These are phyloP conservation scores for Heliconius ismenius DNA, from an alignment of 2,888 invertebrate genomes.

Conservation along the genomic window DNA sequence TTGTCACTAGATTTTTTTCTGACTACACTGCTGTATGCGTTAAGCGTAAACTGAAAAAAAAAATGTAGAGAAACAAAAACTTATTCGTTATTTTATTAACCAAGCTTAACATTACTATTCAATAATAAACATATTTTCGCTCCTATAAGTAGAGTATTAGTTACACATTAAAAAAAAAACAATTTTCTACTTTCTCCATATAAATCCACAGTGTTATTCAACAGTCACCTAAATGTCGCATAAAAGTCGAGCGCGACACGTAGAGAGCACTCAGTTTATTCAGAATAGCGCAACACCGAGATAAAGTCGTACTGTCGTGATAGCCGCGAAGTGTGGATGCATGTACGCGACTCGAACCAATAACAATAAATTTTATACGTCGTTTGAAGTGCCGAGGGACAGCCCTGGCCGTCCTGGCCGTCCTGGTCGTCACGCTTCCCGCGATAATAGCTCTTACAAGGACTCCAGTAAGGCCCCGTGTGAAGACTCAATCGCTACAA, in stretches of 20 bases:
- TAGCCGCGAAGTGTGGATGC: conserved; percentile 81
- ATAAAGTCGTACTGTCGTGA: conserved; percentile 79
- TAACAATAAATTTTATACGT: conserved; percentile 80
- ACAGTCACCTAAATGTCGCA: conserved; percentile 47
- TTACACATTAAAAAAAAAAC: background rate
- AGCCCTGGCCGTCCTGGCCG: conserved; percentile 42
- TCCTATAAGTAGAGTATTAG: background rate
- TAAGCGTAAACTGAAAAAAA: too few relatives aligned
- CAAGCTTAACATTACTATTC: too few relatives aligned
- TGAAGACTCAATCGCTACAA: conserved; percentile 39
- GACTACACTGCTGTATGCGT: background rate
- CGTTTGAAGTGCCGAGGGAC: conserved; percentile 73
- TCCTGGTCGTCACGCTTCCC: conserved; percentile 34
- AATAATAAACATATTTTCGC: too few relatives aligned
- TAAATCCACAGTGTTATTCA: conserved; percentile 45
- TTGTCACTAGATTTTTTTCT: background rate
- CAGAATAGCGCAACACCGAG: conserved; percentile 55
- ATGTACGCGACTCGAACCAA: conserved; percentile 77
- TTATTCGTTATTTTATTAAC: too few relatives aligned
- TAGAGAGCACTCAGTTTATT: conserved; percentile 44
- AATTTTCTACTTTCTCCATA: conserved; percentile 8
- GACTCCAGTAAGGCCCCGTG: conserved; percentile 34
- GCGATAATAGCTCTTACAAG: conserved; percentile 38
- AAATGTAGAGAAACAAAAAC: background rate
- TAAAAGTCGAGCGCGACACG: conserved; percentile 47